Conservation (phyloP, 2,113 vertebrate species). For the Suricata suricatta region DNA sequence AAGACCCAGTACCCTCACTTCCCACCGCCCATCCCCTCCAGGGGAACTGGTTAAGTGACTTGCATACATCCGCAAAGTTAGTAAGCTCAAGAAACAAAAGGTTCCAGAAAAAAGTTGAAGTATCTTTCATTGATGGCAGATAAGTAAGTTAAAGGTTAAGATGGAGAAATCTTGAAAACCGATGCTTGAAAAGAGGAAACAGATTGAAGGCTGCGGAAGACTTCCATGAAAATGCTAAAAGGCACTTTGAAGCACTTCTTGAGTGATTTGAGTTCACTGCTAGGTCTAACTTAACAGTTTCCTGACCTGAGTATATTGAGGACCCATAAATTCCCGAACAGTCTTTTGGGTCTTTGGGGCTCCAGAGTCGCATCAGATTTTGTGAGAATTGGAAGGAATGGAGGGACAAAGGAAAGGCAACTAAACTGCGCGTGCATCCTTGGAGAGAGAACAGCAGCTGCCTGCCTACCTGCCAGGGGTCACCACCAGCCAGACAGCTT, state of each 20-base stretch:
- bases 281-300: not conserved
- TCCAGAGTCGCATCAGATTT: not conserved
- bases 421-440: not conserved
- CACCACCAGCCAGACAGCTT: not conserved
- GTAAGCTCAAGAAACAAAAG: not conserved
- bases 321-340: not conserved
- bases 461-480: not conserved
- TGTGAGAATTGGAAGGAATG: not conserved
- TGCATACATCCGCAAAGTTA: not conserved
- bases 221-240: not conserved
- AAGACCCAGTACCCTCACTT: not conserved
- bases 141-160: not conserved
- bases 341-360: not conserved
- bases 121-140: not conserved
- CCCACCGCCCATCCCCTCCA: not conserved
- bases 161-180: not conserved
- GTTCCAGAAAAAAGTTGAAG: not conserved
- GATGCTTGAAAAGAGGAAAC: not conserved
- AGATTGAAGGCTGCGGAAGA: not conserved
- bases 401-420: not conserved
- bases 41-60: not conserved
- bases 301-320: not conserved
- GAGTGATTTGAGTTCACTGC: not conserved
- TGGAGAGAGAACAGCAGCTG: not conserved
- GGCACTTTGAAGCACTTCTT: not conserved